A percentile compares a stretch with the other conserved stretches of the same genome.
phyloP scores from a whole-genome alignment of 1,140 invertebrate genomes.

The Anastrepha obliqua region DNA sequence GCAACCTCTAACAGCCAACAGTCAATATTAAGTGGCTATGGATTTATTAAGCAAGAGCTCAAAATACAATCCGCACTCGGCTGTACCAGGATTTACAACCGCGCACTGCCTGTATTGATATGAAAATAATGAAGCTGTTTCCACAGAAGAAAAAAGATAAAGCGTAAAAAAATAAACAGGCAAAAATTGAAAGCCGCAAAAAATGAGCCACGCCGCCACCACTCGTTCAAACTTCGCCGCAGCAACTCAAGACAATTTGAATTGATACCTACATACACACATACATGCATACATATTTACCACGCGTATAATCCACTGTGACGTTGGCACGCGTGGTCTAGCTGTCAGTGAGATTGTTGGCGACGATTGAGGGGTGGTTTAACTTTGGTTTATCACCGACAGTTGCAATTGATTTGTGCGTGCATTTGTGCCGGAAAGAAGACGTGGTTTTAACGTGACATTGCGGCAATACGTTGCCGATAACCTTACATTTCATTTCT shows the following conservation, averaged over 20 bases:
- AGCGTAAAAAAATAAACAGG: background rate
- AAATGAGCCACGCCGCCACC: background rate
- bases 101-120: background rate
- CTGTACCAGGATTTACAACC: background rate
- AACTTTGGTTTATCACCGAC: conserved; percentile 2
- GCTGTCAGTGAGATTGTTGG: background rate
- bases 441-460: background rate
- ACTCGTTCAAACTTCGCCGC: background rate
- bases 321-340: conserved; percentile 7
- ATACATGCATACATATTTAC: background rate
- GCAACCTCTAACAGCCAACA: background rate
- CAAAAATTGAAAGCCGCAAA: background rate
- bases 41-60: conserved; percentile 14
- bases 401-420: conserved; percentile 12
- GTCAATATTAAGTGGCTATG: conserved; percentile 17
- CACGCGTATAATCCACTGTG: background rate
- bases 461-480: conserved; percentile 4
- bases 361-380: conserved; percentile 11
- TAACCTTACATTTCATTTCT: background rate
- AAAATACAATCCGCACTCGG: background rate
- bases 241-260: conserved; percentile 31
- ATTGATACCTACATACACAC: conserved; percentile 13
- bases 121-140: conserved; percentile 32
- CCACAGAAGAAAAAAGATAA: conserved; percentile 30
- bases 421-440: conserved; percentile 34